Evolutionary conservation across 2,888 invertebrate species (phyloP).

Genomic region (Encarsia formosa): DNA sequence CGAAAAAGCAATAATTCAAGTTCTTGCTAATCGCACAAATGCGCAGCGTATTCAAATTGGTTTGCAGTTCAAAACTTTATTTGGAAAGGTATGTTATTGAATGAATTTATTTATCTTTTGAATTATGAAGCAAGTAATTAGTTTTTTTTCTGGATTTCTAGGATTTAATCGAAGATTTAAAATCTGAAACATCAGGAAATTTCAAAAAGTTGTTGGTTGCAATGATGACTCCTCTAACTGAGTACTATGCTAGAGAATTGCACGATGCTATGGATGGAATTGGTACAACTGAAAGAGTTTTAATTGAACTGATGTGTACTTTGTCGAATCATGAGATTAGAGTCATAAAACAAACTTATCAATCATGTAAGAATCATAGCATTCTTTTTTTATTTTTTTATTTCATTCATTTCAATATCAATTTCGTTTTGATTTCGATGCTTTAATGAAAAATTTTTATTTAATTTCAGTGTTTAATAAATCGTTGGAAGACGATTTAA

Average conservation of each 20-base stretch:
- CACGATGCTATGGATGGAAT: slow-evolving; percentile 57
- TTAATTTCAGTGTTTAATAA: slow-evolving; percentile 68
- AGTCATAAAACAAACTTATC: slow-evolving; percentile 52
- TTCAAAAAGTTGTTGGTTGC: slow-evolving; percentile 58
- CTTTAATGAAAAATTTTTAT: too few species aligned
- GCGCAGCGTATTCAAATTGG: slow-evolving; percentile 59
- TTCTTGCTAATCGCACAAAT: slow-evolving; percentile 59
- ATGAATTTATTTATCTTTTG: not conserved
- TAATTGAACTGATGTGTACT: slow-evolving; percentile 60
- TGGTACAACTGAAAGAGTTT: slow-evolving; percentile 57
- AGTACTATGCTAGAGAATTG: slow-evolving; percentile 58
- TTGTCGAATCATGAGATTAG: slow-evolving; percentile 57
- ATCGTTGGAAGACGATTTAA: slow-evolving; percentile 76
- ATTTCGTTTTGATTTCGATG: too few species aligned
- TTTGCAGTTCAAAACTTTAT: slow-evolving; percentile 59
- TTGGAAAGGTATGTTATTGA: slow-evolving; percentile 56
- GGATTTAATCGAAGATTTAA: slow-evolving; percentile 56
- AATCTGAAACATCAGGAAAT: slow-evolving; percentile 58
- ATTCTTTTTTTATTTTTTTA: too few species aligned
- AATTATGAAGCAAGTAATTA: too few species aligned
- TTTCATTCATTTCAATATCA: not conserved
- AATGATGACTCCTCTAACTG: slow-evolving; percentile 57
- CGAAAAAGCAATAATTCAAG: slow-evolving; percentile 59
- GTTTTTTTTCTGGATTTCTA: not conserved
- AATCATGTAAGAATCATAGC: slow-evolving; percentile 52